phyloP scores from a whole-genome alignment of 2,888 invertebrate genomes.

The Diogma glabrata region DNA sequence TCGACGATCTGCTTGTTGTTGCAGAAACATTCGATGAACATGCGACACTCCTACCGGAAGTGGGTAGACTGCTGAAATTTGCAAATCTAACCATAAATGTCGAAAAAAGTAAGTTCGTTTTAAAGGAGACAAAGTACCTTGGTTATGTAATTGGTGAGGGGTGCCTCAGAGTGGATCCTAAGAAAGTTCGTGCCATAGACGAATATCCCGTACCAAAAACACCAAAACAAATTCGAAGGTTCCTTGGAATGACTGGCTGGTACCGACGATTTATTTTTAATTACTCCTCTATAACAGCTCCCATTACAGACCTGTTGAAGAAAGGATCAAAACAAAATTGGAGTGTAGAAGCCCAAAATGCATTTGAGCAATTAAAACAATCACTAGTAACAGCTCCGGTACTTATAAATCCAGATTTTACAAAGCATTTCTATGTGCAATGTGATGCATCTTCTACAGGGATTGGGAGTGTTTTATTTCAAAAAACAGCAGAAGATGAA shows the following conservation, averaged over 20 bases:
- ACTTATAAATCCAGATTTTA: background rate
- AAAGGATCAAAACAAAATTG: background rate
- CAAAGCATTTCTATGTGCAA: no score
- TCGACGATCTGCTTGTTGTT: no score
- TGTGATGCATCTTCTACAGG: background rate
- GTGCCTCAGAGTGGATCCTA: no score
- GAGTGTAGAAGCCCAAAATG: no score
- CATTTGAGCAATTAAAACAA: background rate
- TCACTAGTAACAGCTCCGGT: background rate
- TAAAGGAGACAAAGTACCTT: background rate
- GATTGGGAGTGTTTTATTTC: no score
- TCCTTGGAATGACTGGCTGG: background rate
- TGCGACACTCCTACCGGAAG: no score
- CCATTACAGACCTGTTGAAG: background rate
- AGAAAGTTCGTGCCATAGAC: no score
- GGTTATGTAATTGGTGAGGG: background rate
- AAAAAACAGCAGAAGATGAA: background rate
- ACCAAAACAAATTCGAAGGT: no score
- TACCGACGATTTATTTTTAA: background rate
- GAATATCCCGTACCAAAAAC: no score
- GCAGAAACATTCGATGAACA: background rate
- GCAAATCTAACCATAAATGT: slow-evolving; percentile 1
- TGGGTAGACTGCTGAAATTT: no score
- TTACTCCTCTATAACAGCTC: background rate
- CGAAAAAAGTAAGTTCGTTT: background rate